Base-by-base conservation (phyloP, 2,797 vertebrate genomes). In the Halcyon badia region DNA sequence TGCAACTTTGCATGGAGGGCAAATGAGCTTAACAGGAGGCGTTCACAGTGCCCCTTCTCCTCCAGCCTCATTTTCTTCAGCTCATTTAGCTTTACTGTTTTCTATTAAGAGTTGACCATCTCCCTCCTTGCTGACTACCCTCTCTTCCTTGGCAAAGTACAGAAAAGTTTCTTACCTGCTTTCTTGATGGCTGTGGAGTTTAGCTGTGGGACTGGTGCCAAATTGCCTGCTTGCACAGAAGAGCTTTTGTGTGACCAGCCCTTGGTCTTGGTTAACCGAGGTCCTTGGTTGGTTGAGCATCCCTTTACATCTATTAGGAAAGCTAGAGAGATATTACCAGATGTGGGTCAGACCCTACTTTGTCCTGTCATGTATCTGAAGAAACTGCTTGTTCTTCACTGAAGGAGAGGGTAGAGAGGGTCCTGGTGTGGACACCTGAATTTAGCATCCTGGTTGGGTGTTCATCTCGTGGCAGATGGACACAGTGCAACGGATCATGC, bases 361-460 rank as follows among this genome's bases (percentile, higher is more conserved):
- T 49, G 15, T 46, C 52, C 2, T 2, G 1, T 19, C 14, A 14
- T 1, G 2, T 5, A 7, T 9, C 44, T 57, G 46, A 33, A 65
- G 57, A 61, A 89, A 37, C 6, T 33, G 20, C 13, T 66, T 1
- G 0, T 60, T 70, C 21, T 64, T 28, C 8, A 4, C 54, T 71
- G 54, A 56, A 37, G 16, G 8, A 18, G 30, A 22, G 5, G 30
- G 35, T 79, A 22, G 37, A 76, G 62, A 21, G 28, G 28, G 37
- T 75, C 39, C n/a, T 26, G 30, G 10, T 33, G 42, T 56, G 28
- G 33, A 65, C 2, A 68, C 17, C 24, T 2, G 2, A n/a, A 39
- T 82, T 82, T 4, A 57, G 58, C 24, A 42, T 44, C 70, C 33
- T 0, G 0, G 2, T 2, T 51, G 35, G 35, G 10, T 26, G 42